Evolutionary conservation across 2,113 vertebrate genomes (phyloP).

Genomic region (Empidonax alnorum): DNA sequence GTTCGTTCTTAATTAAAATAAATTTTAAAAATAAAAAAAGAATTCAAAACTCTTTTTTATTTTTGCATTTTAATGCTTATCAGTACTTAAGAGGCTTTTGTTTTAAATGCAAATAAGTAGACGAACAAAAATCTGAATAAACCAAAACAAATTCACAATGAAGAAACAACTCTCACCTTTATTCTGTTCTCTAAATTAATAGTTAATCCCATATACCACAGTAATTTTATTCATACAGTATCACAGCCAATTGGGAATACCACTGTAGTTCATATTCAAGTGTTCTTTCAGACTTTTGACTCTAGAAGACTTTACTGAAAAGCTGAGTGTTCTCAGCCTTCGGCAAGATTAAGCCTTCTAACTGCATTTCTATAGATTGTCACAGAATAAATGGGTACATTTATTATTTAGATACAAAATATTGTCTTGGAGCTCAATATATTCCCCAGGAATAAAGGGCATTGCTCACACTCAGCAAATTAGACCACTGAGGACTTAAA

Average conservation of each 20-base stretch:
- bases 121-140: neutral
- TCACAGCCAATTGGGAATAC: neutral
- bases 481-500: neutral
- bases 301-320: neutral
- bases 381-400: constrained; percentile 5
- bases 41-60: neutral
- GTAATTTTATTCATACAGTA: neutral
- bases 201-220: neutral
- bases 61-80: neutral
- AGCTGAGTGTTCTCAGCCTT: neutral
- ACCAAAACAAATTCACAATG: neutral
- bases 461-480: neutral
- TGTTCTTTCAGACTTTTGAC: neutral
- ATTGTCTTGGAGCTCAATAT: neutral
- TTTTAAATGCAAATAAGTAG: constrained; percentile 10
- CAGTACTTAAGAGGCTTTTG: neutral
- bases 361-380: neutral
- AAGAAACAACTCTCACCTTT: neutral
- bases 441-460: neutral
- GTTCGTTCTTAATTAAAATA: neutral
- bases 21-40: neutral
- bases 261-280: neutral
- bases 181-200: neutral
- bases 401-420: constrained; percentile 38
- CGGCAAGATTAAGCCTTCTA: neutral